Base-by-base conservation (phyloP, 2,888 invertebrate species). In the Lysandra bellargus region DNA sequence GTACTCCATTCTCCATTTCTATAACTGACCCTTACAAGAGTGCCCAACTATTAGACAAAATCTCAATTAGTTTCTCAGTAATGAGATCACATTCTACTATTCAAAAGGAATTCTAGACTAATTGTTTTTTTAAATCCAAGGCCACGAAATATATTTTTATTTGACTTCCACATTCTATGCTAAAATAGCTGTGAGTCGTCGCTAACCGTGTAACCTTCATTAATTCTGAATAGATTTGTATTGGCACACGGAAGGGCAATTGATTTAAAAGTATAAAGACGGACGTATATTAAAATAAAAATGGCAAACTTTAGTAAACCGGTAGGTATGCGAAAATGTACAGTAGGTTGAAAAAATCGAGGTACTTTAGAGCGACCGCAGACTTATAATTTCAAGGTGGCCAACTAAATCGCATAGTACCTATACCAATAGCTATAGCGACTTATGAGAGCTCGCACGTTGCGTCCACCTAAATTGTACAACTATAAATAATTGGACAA, bases 41-140 rank as follows among this genome's bases (percentile, higher is more conserved):
- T 33, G 30, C 3, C 61, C 12, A 33, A 17, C 69, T 37, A 33
- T 33, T 33, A 69, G 4, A 69, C 69, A 69, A 4, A 69, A 37
- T 69, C 69, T 17, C 33, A 33, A 37, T 69, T 69, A 5, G 69
- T 69, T 17, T 37, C 33, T 33, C 14, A 69, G 14, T 37, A 57
- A 76, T 17, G 76, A 33, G 30, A 57, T 49, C 30, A 57, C 49
- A 57, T 57, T 76, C 57, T 53, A 37, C 57, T 14, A 57, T 76
- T 57, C 33, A 33, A 76, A 57, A 76, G 76, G 23, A 76, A 76
- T 76, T 57, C 53, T 76, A 57, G 23, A 57, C 53, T 76, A 76
- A 76, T 76, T 76, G 57, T 75, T 37, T 76, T 53, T 7, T 76
- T 37, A 76, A 76, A 76, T 14, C 14, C 33, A 57, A 76, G 57